Base-by-base conservation (phyloP, 2,888 invertebrate genomes). In the Mythimna vitellina region DNA sequence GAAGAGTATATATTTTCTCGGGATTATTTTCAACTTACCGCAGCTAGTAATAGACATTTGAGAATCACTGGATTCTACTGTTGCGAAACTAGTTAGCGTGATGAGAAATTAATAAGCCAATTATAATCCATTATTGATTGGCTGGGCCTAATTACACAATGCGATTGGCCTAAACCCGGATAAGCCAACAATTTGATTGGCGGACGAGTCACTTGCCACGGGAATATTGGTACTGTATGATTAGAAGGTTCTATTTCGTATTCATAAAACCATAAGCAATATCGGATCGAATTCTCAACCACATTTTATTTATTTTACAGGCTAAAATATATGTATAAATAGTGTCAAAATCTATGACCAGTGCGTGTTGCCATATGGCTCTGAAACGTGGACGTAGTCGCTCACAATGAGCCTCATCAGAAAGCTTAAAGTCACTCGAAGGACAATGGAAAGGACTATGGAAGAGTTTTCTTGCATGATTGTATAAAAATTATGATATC, bases 21-120 rank as follows among this genome's bases (percentile, higher is more conserved):
- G 46, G 17, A 46, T 7, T 14, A 17, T 46, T 20, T 17, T 46
- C 7, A 5, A 46, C 17, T 7, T 20, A 17, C 17, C 6, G 17
- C 17, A 5, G 17, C 17, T 46, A 46, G 0, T 20, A 14, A 7
- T 17, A 46, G 17, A 17, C 14, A 46, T 46, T 46, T 17, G 17
- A 46, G 17, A 14, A 46, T 14, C 46, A 20, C 32, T 22, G 12
- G 12, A 32, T 20, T 54, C 17, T 1, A 38, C 8, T 65, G 3
- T 20, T 38, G 14, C 22, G 22, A 32, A 69, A 20, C 20, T 25
- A 46, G 7, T 12, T 49, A 51, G 20, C 38, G 38, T 62, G 29
- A 22, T 58, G 32, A 64, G 32, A 73, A 46, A 73, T 73, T 60
- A 65, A 73, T 46, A 54, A 29, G 17, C 14, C 56, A 75, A 66